Conservation (phyloP, 2,888 invertebrate species). For the Kryphioiulus occultus region DNA sequence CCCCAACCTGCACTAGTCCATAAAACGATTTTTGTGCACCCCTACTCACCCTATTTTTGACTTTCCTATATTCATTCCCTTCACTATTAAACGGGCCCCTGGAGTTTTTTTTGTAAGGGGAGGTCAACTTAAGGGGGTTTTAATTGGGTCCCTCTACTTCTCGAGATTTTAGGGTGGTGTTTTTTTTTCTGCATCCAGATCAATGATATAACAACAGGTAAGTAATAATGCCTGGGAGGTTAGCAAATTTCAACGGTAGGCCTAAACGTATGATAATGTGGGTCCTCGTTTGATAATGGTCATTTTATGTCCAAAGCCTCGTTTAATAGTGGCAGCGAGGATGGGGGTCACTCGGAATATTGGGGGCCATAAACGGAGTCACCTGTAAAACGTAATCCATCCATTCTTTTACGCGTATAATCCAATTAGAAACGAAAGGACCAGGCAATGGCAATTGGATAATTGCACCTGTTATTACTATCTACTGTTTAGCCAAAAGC, state of each 20-base stretch:
- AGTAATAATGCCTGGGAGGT: constrained; percentile 40
- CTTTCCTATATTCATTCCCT: not conserved
- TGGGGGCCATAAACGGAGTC: constrained; percentile 28
- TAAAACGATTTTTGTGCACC: too few relatives aligned
- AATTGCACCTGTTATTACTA: constrained; percentile 45
- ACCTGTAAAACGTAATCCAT: constrained; percentile 32
- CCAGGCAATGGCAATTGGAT: constrained; percentile 43
- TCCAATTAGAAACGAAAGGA: constrained; percentile 37
- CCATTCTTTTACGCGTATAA: constrained; percentile 39
- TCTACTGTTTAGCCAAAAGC: not conserved
- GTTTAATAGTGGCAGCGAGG: constrained; percentile 33
- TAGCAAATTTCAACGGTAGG: constrained; percentile 1
- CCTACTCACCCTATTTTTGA: too few relatives aligned
- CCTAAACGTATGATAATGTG: constrained; percentile 37
- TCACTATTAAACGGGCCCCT: not conserved
- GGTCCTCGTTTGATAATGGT: constrained; percentile 10
- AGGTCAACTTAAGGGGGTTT: not conserved
- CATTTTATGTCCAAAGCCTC: constrained; percentile 27
- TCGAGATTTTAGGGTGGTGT: not conserved
- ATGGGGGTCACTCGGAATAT: constrained; percentile 8
- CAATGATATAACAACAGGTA: constrained; percentile 36
- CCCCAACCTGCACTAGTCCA: too few relatives aligned
- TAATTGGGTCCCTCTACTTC: constrained; percentile 15
- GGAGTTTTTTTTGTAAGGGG: not conserved
- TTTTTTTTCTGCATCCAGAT: not conserved